These are phyloP conservation scores for Otolemur crassicaudatus DNA, from an alignment of 2,797 vertebrate genomes.

Conservation along the genomic window DNA sequence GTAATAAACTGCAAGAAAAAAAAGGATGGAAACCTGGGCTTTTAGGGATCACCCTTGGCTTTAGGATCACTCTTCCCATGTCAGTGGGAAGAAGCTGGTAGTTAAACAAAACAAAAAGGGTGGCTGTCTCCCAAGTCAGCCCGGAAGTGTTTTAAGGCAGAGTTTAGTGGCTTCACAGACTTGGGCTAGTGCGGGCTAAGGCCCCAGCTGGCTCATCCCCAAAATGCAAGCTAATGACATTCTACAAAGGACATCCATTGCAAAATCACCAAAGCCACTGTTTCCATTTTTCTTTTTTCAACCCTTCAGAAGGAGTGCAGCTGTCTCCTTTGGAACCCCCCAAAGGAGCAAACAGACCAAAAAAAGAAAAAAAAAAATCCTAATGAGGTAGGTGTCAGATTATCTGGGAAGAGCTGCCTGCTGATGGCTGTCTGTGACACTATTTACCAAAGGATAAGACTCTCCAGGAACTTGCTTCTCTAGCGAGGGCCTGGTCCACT, in stretches of 20 bases:
- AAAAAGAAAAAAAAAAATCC: background rate
- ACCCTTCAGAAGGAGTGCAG: background rate
- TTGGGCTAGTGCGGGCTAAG: background rate
- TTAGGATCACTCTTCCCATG: background rate
- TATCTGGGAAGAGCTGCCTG: background rate
- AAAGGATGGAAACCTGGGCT: background rate
- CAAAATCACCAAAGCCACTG: background rate
- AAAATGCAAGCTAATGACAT: background rate
- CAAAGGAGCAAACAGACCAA: background rate
- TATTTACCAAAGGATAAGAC: background rate
- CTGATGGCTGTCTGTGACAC: background rate
- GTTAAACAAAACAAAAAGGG: background rate
- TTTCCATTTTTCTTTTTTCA: background rate
- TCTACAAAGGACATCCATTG: background rate
- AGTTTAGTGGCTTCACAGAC: background rate
- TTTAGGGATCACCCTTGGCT: background rate
- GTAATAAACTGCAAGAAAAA: background rate
- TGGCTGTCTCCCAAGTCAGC: background rate
- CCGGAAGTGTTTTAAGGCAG: background rate
- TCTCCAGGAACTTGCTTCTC: background rate
- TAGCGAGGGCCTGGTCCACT: background rate
- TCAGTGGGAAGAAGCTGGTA: background rate
- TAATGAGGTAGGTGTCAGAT: background rate
- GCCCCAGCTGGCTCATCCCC: background rate
- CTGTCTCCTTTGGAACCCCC: background rate